Evolutionary conservation across 2,797 vertebrate species (phyloP).

Genomic region (Brachymystax lenok): DNA sequence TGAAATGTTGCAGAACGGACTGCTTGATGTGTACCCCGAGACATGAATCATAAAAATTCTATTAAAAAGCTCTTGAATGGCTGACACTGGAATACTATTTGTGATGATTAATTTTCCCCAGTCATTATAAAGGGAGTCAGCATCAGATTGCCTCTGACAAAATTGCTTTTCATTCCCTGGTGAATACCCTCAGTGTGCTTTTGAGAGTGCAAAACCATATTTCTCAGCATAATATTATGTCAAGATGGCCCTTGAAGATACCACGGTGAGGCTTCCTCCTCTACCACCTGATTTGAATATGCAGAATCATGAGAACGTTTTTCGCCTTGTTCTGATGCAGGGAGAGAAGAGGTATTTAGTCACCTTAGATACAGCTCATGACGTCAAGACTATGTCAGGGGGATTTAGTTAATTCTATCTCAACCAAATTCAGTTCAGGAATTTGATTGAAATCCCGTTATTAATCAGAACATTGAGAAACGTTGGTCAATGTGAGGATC

Average conservation of each 20-base stretch:
- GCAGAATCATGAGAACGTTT: slow-evolving; percentile 38
- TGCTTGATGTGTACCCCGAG: slow-evolving; percentile 87
- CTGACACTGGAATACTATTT: slow-evolving; percentile 93
- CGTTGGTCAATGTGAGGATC: neutral
- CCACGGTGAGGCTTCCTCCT: slow-evolving; percentile 47
- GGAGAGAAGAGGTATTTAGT: slow-evolving; percentile 34
- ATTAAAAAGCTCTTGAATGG: slow-evolving; percentile 93
- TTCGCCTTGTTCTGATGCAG: slow-evolving; percentile 31
- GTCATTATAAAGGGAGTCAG: slow-evolving; percentile 93
- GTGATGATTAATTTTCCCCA: slow-evolving; percentile 93
- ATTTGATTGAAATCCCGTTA: slow-evolving; percentile 5
- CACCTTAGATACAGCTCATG: slow-evolving; percentile 33
- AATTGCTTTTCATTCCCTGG: slow-evolving; percentile 93
- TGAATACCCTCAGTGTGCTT: slow-evolving; percentile 82
- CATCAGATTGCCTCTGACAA: slow-evolving; percentile 88
- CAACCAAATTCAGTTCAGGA: slow-evolving; percentile 16
- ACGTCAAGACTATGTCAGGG: slow-evolving; percentile 15
- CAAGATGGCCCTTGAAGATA: slow-evolving; percentile 67
- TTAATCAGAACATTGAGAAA: neutral
- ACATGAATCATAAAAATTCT: slow-evolving; percentile 95
- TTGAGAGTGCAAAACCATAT: slow-evolving; percentile 76
- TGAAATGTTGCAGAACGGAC: slow-evolving; percentile 88
- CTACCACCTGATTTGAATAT: slow-evolving; percentile 62
- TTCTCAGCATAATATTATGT: slow-evolving; percentile 72
- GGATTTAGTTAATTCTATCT: slow-evolving; percentile 1